These are phyloP conservation scores for Julus scandinavius DNA, from an alignment of 2,888 invertebrate genomes.

Conservation along the genomic window DNA sequence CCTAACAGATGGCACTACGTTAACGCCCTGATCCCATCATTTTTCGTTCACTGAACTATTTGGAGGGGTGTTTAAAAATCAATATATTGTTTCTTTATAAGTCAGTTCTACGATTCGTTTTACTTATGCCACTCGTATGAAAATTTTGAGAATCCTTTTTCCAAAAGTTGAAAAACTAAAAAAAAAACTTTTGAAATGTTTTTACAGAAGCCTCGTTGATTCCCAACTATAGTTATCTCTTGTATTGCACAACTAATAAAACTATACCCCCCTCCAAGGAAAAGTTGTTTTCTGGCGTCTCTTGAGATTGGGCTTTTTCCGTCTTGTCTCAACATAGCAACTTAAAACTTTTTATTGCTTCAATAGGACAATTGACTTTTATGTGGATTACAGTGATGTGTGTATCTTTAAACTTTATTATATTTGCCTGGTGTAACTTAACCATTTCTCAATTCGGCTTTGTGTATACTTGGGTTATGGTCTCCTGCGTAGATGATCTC, in stretches of 20 bases:
- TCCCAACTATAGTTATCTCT: neutral
- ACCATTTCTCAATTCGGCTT: neutral
- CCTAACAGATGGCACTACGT: too few relatives aligned
- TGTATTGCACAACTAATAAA: neutral
- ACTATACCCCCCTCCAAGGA: neutral
- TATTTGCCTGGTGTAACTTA: neutral
- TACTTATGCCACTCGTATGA: too few relatives aligned
- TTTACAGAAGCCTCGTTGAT: neutral
- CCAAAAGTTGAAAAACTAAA: too few relatives aligned
- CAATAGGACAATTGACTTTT: constrained; percentile 21
- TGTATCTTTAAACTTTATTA: constrained; percentile 5
- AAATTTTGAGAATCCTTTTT: too few relatives aligned
- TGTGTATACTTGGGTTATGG: neutral
- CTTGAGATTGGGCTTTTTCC: neutral
- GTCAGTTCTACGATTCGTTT: too few relatives aligned
- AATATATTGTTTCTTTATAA: too few relatives aligned
- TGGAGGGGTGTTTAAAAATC: too few relatives aligned
- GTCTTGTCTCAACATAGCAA: neutral
- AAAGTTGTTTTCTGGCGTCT: neutral
- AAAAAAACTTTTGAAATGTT: too few relatives aligned
- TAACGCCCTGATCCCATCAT: too few relatives aligned
- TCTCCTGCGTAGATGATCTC: neutral
- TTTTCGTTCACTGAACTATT: too few relatives aligned
- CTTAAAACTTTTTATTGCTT: neutral
- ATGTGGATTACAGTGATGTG: neutral